These are phyloP conservation scores for Protonibea diacanthus DNA, from an alignment of 2,797 vertebrate genomes.

Conservation along the genomic window DNA sequence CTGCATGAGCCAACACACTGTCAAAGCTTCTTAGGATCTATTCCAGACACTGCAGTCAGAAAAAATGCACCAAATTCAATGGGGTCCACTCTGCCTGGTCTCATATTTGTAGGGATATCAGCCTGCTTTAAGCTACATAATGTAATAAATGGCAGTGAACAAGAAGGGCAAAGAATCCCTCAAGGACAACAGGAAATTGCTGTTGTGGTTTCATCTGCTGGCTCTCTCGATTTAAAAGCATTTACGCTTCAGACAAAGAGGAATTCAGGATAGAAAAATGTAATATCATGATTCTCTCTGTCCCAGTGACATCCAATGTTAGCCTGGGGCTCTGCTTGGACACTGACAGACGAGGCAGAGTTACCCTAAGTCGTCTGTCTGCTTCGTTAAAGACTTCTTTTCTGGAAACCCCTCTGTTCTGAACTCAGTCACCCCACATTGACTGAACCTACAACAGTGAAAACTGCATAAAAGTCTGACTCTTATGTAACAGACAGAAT, in stretches of 20 bases:
- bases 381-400: conserved; percentile 45
- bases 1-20: conserved; percentile 17
- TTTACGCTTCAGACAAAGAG: conserved; percentile 74
- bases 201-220: conserved; percentile 63
- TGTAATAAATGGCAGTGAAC: conserved; percentile 64
- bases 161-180: conserved; percentile 53
- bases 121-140: conserved; percentile 64
- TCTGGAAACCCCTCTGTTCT: conserved; percentile 42
- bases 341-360: conserved; percentile 48
- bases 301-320: conserved; percentile 60
- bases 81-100: conserved; percentile 39
- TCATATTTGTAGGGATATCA: conserved; percentile 60
- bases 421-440: conserved; percentile 68
- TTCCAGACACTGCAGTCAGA: conserved; percentile 45
- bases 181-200: conserved; percentile 83
- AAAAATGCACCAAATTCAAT: conserved; percentile 45
- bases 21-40: conserved; percentile 39
- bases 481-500: conserved; percentile 10
- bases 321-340: conserved; percentile 45
- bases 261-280: conserved; percentile 75
- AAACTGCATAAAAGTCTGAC: neutral
- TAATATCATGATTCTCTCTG: conserved; percentile 65
- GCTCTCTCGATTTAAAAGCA: conserved; percentile 69
- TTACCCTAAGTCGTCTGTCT: conserved; percentile 63
- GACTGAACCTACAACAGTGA: conserved; percentile 35